Evolutionary conservation across 2,797 vertebrate species (phyloP).

Genomic region (Acanthiza pusilla): DNA sequence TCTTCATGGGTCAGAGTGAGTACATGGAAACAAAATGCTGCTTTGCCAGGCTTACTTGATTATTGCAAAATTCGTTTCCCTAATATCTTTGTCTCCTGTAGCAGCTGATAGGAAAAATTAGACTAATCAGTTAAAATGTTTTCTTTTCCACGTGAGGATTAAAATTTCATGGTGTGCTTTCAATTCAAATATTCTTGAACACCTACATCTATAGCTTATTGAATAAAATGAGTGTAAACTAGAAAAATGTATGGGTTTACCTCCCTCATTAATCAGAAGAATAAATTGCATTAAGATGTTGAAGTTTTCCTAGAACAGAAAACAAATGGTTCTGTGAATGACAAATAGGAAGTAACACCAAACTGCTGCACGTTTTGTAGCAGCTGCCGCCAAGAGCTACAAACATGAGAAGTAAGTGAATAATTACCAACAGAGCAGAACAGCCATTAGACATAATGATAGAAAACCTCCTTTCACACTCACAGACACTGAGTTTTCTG

Average conservation of each 20-base stretch:
- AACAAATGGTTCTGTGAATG: slow-evolving; percentile 27
- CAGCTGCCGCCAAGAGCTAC: background rate
- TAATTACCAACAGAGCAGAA: slow-evolving; percentile 47
- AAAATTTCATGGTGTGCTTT: slow-evolving; percentile 39
- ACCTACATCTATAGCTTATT: slow-evolving; percentile 18
- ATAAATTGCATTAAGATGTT: slow-evolving; percentile 40
- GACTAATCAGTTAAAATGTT: slow-evolving; percentile 35
- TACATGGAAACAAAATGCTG: background rate
- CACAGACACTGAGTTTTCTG: background rate
- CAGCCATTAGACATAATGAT: slow-evolving; percentile 52
- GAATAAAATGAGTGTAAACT: slow-evolving; percentile 45
- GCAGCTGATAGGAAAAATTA: slow-evolving; percentile 19
- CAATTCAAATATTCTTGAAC: slow-evolving; percentile 54
- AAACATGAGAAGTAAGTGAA: slow-evolving; percentile 41
- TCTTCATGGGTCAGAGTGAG: slow-evolving; percentile 1
- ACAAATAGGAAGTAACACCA: background rate
- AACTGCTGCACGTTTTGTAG: slow-evolving; percentile 9
- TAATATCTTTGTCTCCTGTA: slow-evolving; percentile 33
- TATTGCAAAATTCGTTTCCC: slow-evolving; percentile 1
- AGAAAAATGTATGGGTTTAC: slow-evolving; percentile 22
- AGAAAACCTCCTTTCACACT: slow-evolving; percentile 43
- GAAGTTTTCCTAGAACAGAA: slow-evolving; percentile 48
- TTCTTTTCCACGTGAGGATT: slow-evolving; percentile 1
- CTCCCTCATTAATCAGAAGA: slow-evolving; percentile 61
- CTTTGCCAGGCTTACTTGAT: slow-evolving; percentile 16